Evolutionary conservation across 2,113 vertebrate species (phyloP).

Genomic region (Fregata magnificens): DNA sequence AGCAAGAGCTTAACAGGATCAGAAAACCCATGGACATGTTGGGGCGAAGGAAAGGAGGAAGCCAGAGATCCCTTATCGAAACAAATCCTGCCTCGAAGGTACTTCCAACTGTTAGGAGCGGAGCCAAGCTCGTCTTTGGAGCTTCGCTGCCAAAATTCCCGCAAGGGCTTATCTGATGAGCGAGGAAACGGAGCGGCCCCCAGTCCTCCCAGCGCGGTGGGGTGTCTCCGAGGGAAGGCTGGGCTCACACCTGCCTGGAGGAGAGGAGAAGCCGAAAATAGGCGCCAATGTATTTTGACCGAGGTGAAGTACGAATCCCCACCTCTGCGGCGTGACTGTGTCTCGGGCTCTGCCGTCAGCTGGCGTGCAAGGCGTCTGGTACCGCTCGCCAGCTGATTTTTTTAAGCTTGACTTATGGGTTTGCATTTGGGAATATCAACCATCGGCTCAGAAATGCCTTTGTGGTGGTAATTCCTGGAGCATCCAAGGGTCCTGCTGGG

Average conservation of each 20-base stretch:
- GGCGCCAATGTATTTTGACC: neutral
- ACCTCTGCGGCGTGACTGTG: accelerated
- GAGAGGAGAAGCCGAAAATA: neutral
- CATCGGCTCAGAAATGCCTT: neutral
- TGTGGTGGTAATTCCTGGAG: neutral
- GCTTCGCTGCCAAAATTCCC: neutral
- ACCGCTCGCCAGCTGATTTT: neutral
- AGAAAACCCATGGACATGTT: neutral
- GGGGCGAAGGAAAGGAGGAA: neutral
- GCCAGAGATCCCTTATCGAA: neutral
- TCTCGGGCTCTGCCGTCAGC: neutral
- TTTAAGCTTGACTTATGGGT: neutral
- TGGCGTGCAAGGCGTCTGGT: neutral
- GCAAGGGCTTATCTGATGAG: neutral
- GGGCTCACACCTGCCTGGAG: neutral
- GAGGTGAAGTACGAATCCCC: neutral
- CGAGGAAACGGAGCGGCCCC: neutral
- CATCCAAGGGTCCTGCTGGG: neutral
- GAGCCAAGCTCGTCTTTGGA: neutral
- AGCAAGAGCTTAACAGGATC: neutral
- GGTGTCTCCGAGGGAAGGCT: neutral
- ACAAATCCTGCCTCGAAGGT: neutral
- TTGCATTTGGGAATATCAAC: neutral
- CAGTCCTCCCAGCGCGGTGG: neutral
- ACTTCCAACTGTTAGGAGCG: neutral